These are phyloP conservation scores for Agapostemon virescens DNA, from an alignment of 2,888 invertebrate species.

Conservation along the genomic window DNA sequence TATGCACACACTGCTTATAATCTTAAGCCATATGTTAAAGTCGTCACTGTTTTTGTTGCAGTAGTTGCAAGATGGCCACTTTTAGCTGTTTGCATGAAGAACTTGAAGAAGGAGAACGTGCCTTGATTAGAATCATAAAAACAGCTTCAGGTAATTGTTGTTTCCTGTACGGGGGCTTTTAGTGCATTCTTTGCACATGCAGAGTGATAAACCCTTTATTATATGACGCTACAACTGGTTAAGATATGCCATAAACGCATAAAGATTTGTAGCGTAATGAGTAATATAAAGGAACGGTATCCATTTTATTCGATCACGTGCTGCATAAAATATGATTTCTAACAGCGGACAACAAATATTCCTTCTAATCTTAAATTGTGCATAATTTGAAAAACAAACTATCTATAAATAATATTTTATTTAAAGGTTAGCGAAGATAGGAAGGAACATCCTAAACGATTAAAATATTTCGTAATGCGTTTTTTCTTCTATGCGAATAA, in stretches of 20 bases:
- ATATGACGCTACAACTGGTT: background rate
- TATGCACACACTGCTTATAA: background rate
- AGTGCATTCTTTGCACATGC: background rate
- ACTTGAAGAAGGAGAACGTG: background rate
- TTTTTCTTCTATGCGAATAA: background rate
- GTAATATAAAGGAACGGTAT: background rate
- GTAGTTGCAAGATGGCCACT: background rate
- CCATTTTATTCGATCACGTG: background rate
- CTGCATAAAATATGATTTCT: background rate
- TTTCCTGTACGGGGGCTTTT: background rate
- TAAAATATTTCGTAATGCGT: background rate
- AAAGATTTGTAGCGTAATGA: background rate
- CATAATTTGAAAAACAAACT: background rate
- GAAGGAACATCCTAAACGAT: background rate
- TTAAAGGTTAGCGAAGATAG: background rate
- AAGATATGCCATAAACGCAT: background rate
- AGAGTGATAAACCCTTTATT: background rate
- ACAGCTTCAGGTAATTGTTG: background rate
- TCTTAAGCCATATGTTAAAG: background rate
- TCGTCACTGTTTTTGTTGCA: background rate
- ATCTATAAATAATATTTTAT: background rate
- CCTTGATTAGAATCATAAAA: background rate
- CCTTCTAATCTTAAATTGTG: background rate
- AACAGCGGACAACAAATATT: background rate
- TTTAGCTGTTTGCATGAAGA: background rate